Conservation (phyloP, 2,113 vertebrate genomes). For the Terrapene triunguis region DNA sequence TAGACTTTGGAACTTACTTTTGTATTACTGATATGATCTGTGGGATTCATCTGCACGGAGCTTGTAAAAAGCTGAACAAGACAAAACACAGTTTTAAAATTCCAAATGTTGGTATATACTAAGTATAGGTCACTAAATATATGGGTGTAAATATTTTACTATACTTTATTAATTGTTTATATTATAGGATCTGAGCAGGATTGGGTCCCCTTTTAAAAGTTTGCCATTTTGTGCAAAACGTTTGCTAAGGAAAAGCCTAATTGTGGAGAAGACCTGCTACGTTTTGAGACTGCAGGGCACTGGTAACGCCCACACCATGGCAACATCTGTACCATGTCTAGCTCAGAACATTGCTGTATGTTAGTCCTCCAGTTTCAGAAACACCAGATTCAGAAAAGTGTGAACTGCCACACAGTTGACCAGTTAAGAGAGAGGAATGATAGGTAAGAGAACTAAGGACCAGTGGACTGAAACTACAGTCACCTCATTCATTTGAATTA, state of each 20-base stretch:
- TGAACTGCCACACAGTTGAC: not conserved
- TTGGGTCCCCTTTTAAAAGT: not conserved
- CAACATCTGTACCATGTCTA: not conserved
- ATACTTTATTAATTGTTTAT: not conserved
- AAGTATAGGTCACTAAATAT: not conserved
- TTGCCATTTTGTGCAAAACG: not conserved
- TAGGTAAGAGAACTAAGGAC: not conserved
- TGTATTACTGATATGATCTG: conserved; percentile 83
- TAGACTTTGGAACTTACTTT: conserved; percentile 82
- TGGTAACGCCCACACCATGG: too few species aligned
- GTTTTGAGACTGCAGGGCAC: not conserved
- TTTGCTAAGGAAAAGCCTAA: not conserved
- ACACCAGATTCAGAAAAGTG: not conserved
- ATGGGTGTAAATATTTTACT: not conserved
- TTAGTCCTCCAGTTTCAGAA: not conserved
- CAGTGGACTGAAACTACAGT: not conserved
- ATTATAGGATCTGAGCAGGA: not conserved
- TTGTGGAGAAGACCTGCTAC: rapidly evolving
- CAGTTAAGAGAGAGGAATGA: not conserved
- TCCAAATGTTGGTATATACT: not conserved
- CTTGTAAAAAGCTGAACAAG: conserved; percentile 86
- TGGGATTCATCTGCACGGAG: conserved; percentile 87
- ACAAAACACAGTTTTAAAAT: conserved; percentile 78
- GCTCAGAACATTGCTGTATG: rapidly evolving
- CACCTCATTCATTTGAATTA: not conserved